Percentiles rank a stretch among this genome's conserved stretches.
Conservation (phyloP, 2,888 invertebrate genomes). For the Ormyrus labotus region DNA sequence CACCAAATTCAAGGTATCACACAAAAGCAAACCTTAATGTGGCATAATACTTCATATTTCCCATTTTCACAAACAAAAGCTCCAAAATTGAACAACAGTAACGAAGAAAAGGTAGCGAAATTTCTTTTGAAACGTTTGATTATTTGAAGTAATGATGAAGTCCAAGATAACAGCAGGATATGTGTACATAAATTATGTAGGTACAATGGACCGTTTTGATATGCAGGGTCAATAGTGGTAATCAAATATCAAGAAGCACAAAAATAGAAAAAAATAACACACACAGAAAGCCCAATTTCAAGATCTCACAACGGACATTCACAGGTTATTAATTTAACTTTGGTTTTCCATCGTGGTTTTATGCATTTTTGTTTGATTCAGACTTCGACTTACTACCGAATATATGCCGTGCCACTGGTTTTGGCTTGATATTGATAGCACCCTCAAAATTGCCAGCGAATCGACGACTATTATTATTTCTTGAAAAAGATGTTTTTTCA, state of each 20-base stretch:
- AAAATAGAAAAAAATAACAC: slow-evolving; percentile 29
- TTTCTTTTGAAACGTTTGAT: slow-evolving; percentile 9
- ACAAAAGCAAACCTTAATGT: slow-evolving; percentile 51
- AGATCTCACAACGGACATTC: slow-evolving; percentile 46
- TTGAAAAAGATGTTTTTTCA: slow-evolving; percentile 30
- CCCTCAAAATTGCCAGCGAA: slow-evolving; percentile 56
- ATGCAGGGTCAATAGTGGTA: slow-evolving; percentile 37
- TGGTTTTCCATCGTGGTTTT: slow-evolving; percentile 42
- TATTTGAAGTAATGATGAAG: slow-evolving; percentile 40
- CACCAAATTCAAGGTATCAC: slow-evolving; percentile 46
- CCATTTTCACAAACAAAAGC: slow-evolving; percentile 44
- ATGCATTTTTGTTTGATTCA: slow-evolving; percentile 49
- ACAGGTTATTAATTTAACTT: slow-evolving; percentile 44
- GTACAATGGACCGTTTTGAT: slow-evolving; percentile 26
- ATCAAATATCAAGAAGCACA: slow-evolving; percentile 14
- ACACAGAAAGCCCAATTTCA: slow-evolving; percentile 55
- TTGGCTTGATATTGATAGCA: slow-evolving; percentile 47
- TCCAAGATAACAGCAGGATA: slow-evolving; percentile 41
- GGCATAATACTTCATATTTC: slow-evolving; percentile 37
- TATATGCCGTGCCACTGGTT: slow-evolving; percentile 56
- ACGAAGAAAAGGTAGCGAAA: not conserved
- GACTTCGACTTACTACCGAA: slow-evolving; percentile 56
- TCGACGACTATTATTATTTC: slow-evolving; percentile 40
- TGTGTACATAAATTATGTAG: slow-evolving; percentile 40
- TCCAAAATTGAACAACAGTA: slow-evolving; percentile 19